Evolutionary conservation across 2,888 invertebrate genomes (phyloP).

Genomic region (Orchestes rusci): DNA sequence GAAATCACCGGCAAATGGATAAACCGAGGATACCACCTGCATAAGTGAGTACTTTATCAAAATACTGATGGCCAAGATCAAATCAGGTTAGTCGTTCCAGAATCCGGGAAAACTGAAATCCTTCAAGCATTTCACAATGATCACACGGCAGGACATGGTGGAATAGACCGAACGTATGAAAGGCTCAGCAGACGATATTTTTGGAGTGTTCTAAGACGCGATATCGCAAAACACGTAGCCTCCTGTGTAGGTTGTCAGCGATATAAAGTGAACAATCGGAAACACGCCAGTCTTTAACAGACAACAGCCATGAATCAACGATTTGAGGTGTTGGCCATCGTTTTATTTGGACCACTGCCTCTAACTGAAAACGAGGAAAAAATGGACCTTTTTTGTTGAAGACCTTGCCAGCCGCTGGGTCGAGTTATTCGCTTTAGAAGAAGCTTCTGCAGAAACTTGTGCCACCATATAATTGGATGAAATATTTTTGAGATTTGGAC

Average conservation of each 20-base stretch:
- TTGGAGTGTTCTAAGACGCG: slow-evolving; percentile 22
- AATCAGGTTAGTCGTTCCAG: slow-evolving; percentile 28
- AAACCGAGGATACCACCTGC: slow-evolving; percentile 27
- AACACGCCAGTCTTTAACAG: slow-evolving; percentile 31
- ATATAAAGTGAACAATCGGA: slow-evolving; percentile 29
- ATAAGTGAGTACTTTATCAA: slow-evolving; percentile 26
- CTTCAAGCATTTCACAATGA: slow-evolving; percentile 26
- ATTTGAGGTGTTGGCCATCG: slow-evolving; percentile 23
- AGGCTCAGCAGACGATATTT: slow-evolving; percentile 20
- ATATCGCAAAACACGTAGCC: slow-evolving; percentile 28
- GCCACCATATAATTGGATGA: slow-evolving; percentile 30
- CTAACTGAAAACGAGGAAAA: too few species aligned
- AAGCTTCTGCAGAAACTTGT: slow-evolving; percentile 28
- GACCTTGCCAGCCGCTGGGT: too few species aligned
- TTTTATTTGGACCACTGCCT: slow-evolving; percentile 27
- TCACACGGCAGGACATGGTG: slow-evolving; percentile 28
- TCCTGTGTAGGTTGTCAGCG: too few species aligned
- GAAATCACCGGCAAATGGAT: too few species aligned
- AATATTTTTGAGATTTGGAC: slow-evolving; percentile 34
- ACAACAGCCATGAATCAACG: slow-evolving; percentile 25
- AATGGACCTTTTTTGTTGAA: too few species aligned
- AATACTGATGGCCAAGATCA: slow-evolving; percentile 13
- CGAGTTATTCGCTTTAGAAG: slow-evolving; percentile 10
- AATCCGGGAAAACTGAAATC: slow-evolving; percentile 9
- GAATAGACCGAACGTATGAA: slow-evolving; percentile 18